Percentiles rank a stretch among this genome's conserved stretches.
Evolutionary conservation across 2,888 invertebrate genomes (phyloP).

Genomic region (Gortyna flavago): DNA sequence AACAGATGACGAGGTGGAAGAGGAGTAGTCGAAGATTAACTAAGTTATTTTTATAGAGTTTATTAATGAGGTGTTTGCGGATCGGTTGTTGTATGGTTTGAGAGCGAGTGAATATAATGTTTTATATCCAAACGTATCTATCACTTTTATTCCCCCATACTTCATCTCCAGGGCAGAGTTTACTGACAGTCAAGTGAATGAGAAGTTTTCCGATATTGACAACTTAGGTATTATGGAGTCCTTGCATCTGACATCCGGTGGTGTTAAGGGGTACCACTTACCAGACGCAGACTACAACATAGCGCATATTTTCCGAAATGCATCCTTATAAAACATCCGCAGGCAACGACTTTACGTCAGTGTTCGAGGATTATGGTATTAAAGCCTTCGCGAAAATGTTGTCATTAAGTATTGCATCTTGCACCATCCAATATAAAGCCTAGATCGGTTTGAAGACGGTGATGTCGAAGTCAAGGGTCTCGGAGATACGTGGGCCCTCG

Average conservation of each 20-base stretch:
- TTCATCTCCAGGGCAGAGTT: neutral
- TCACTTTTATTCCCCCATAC: conserved; percentile 63
- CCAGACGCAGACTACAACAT: too few relatives aligned
- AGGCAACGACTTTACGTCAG: conserved; percentile 8
- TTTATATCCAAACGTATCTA: conserved; percentile 80
- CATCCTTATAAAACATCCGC: conserved; percentile 19
- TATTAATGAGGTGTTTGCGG: conserved; percentile 82
- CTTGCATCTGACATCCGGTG: neutral
- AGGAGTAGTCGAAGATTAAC: conserved; percentile 83
- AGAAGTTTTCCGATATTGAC: neutral
- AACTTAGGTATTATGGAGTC: neutral
- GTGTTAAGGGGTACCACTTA: neutral
- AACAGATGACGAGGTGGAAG: conserved; percentile 91
- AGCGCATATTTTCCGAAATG: conserved; percentile 14
- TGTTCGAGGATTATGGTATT: conserved; percentile 21
- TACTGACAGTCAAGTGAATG: conserved; percentile 1
- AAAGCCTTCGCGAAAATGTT: conserved; percentile 13
- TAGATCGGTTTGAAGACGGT: conserved; percentile 16
- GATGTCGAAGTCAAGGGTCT: conserved; percentile 34
- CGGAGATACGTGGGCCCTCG: conserved; percentile 45
- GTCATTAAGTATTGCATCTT: conserved; percentile 29
- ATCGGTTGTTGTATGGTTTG: conserved; percentile 81
- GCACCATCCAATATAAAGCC: conserved; percentile 8
- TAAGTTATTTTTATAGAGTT: conserved; percentile 90
- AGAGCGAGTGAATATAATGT: conserved; percentile 86